A percentile compares a stretch with the other conserved stretches of the same genome.
Evolutionary conservation across 2,888 invertebrate species (phyloP).

Genomic region (Eurytoma adleriae): DNA sequence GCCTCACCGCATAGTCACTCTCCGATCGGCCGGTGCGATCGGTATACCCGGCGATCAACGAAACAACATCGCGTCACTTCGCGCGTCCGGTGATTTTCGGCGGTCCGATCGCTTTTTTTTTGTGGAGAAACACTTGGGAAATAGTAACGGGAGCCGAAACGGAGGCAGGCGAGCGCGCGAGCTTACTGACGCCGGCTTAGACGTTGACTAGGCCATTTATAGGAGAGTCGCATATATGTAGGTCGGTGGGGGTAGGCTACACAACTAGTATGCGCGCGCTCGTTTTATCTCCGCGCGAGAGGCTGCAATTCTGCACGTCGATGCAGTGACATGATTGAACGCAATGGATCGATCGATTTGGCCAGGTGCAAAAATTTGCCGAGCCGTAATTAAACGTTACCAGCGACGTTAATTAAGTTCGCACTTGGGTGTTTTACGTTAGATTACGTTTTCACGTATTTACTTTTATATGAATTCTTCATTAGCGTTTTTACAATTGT

Average conservation of each 20-base stretch:
- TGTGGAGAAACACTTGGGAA: not conserved
- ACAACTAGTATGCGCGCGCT: conserved; percentile 46
- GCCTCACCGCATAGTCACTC: too few species aligned
- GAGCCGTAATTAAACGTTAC: too few species aligned
- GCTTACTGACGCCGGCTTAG: conserved; percentile 68
- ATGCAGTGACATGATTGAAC: too few species aligned
- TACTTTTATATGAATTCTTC: too few species aligned
- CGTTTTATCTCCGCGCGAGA: conserved; percentile 30
- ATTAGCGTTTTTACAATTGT: too few species aligned
- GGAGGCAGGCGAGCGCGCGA: conserved; percentile 37
- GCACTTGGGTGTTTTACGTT: too few species aligned
- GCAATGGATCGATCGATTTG: too few species aligned
- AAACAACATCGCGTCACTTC: not conserved
- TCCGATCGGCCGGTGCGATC: too few species aligned
- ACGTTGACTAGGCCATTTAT: conserved; percentile 74
- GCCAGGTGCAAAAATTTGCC: too few species aligned
- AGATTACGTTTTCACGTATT: too few species aligned
- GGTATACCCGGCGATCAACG: not conserved
- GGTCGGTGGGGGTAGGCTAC: conserved; percentile 73
- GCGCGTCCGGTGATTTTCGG: not conserved
- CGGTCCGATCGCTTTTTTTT: not conserved
- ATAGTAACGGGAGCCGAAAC: conserved; percentile 7
- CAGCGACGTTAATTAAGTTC: too few species aligned
- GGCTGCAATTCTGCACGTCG: too few species aligned
- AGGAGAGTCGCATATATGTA: conserved; percentile 69